Evolutionary conservation across 2,888 invertebrate species (phyloP).

Genomic region (Limnephilus rhombicus): DNA sequence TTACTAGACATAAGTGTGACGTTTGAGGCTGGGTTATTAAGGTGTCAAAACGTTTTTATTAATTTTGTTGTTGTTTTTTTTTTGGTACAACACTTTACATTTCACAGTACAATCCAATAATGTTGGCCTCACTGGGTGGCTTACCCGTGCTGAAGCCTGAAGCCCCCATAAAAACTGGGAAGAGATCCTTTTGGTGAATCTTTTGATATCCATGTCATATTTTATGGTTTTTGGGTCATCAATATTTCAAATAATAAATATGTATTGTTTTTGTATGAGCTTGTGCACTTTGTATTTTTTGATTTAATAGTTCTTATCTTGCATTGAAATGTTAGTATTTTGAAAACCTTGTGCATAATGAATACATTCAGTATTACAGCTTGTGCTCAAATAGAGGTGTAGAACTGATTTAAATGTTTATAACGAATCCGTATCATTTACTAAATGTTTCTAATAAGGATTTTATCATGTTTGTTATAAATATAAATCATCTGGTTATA

Average conservation of each 20-base stretch:
- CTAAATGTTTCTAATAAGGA: not conserved
- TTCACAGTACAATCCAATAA: no score
- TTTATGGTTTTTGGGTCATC: no score
- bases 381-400: constrained; percentile 40
- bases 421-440: constrained; percentile 8
- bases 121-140: no score
- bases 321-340: not conserved
- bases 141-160: no score
- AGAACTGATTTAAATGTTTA: constrained; percentile 22
- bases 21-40: no score
- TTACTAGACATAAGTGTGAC: no score
- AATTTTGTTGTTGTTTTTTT: no score
- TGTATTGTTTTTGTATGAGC: not conserved
- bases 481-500: constrained; percentile 26
- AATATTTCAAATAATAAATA: not conserved
- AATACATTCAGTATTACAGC: constrained; percentile 34
- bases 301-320: not conserved
- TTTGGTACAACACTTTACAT: no score
- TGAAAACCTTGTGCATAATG: not conserved
- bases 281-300: not conserved
- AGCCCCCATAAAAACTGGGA: no score
- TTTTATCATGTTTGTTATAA: constrained; percentile 46
- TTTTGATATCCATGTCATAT: no score
- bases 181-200: no score
- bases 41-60: no score